Base-by-base conservation (phyloP, 2,797 vertebrate species). In the Danio albolineatus region DNA sequence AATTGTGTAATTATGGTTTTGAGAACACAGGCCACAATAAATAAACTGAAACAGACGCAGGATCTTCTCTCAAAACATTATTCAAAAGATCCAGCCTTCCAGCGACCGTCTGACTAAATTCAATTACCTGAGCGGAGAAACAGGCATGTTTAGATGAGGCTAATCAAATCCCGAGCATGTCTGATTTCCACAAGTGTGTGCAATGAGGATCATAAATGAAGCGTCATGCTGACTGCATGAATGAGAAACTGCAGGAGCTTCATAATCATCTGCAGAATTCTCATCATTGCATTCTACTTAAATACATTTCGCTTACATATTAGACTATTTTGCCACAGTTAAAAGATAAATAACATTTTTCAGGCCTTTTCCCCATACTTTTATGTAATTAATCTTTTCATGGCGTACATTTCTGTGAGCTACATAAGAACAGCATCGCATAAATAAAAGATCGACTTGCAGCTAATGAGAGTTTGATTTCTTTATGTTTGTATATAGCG, bases 91-190 rank as follows among this genome's bases (percentile, higher is more conserved):
- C 83, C 79, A 62, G 85, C 85, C 38, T 61, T 6, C 19, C 77
- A 66, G 76, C 78, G 67, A 85, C 88, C 64, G 62, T 81, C 73
- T 87, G 83, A 80, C 82, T 86, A 91, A 91, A 91, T 90, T 77
- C 87, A 87, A 88, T 91, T 90, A 28, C 84, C 69, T 28, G 73
- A 85, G 89, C 82, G 86, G 90, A 89, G 84, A 82, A 56, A 87
- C 44, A 21, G 83, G 89, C 86, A 86, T 88, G 62, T 79, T 76
- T 78, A 87, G 90, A 92, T 91, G 90, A 91, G 89, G 80, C 77
- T 88, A 92, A 92, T 92, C 90, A 89, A 86, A 85, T 88, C 89
- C 90, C 75, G 82, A 83, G 87, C 85, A 53, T 78, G 81, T 82
- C 85, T 86, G 88, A 82, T 75, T 86, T 89, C 73, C 81, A 83